Conservation (phyloP, 2,888 invertebrate genomes). For the Itoplectis maculator region DNA sequence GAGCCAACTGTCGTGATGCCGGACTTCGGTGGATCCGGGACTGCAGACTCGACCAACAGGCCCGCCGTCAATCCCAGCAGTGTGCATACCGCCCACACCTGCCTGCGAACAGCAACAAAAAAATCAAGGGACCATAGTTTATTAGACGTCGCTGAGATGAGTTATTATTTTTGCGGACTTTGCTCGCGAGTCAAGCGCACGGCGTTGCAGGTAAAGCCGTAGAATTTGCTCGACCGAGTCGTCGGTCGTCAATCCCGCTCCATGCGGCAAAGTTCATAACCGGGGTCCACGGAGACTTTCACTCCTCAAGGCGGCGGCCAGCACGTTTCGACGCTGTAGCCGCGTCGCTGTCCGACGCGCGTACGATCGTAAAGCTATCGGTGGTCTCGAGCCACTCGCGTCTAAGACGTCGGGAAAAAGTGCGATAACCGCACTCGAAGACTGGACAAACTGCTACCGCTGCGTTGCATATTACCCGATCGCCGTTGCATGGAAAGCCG, state of each 20-base stretch:
- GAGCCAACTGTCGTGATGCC: constrained; percentile 83
- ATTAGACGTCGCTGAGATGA: neutral
- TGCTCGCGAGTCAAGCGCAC: neutral
- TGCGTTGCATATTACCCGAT: constrained; percentile 22
- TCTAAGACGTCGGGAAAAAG: constrained; percentile 48
- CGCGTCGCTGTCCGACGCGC: constrained; percentile 44
- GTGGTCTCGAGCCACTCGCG: constrained; percentile 3
- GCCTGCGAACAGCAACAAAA: constrained; percentile 75
- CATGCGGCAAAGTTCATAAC: constrained; percentile 76
- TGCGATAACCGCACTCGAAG: constrained; percentile 61
- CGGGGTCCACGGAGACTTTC: constrained; percentile 75
- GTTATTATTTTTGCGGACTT: neutral
- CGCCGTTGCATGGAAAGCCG: constrained; percentile 14
- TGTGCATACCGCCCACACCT: constrained; percentile 80
- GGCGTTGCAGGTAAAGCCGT: constrained; percentile 39
- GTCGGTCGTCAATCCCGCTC: constrained; percentile 57
- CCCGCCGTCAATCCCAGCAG: constrained; percentile 74
- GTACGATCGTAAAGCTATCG: constrained; percentile 44
- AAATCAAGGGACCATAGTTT: neutral
- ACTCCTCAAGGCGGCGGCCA: constrained; percentile 76
- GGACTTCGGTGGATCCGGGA: constrained; percentile 78
- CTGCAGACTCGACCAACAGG: constrained; percentile 76
- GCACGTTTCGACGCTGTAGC: constrained; percentile 57
- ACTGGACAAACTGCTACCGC: constrained; percentile 27
- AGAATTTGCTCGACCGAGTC: constrained; percentile 49